Evolutionary conservation across 2,113 vertebrate species (phyloP).

Genomic region (Geothlypis trichas): DNA sequence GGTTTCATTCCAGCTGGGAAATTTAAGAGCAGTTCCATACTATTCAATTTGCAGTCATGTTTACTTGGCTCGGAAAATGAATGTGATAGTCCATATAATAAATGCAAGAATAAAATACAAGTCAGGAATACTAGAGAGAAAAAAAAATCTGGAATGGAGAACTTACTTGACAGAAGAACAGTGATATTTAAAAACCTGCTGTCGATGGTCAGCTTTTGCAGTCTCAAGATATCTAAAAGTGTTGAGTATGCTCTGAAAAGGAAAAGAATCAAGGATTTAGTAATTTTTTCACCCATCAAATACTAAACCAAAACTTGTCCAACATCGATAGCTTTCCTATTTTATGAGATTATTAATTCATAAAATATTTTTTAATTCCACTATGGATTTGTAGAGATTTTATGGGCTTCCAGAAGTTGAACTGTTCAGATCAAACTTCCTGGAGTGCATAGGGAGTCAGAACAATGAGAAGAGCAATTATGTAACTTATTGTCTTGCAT

Average conservation of each 20-base stretch:
- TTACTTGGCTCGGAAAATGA: background rate
- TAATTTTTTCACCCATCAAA: background rate
- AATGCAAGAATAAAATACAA: background rate
- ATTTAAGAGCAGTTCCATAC: background rate
- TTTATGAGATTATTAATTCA: background rate
- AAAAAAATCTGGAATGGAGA: background rate
- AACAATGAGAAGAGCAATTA: background rate
- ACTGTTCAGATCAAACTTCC: background rate
- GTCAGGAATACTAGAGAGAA: background rate
- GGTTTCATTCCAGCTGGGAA: background rate
- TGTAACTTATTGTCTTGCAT: background rate
- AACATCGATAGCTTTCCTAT: background rate
- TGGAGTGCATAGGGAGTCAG: background rate
- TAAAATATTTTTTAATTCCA: background rate
- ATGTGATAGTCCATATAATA: background rate
- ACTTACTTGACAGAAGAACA: constrained; percentile 43
- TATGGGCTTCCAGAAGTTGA: background rate
- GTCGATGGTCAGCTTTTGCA: background rate
- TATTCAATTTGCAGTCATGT: background rate
- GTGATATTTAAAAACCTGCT: background rate
- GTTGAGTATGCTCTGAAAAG: constrained; percentile 32
- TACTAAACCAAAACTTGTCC: background rate
- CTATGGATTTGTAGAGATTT: background rate
- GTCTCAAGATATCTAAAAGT: background rate
- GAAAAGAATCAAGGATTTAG: background rate